These are phyloP conservation scores for Spilogale gracilis DNA, from an alignment of 2,113 vertebrate species.

Conservation along the genomic window DNA sequence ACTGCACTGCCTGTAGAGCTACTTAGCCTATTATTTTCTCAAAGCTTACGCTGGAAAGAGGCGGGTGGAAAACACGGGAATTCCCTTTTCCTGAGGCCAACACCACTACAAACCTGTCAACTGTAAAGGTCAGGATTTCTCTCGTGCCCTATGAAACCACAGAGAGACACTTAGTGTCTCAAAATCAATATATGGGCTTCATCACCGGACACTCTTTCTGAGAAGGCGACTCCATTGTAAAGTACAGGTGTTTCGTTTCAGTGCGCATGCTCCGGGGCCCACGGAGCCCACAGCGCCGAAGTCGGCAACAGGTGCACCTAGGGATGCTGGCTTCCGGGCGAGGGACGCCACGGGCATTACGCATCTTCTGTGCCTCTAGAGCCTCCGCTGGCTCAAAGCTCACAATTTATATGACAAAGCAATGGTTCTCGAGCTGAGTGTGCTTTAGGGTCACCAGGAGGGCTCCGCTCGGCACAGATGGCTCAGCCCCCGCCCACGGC, in stretches of 20 bases:
- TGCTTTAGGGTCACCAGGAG: background rate
- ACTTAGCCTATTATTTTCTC: conserved; percentile 53
- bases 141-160: conserved; percentile 30
- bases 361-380: background rate
- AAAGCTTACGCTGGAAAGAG: conserved; percentile 49
- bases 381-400: background rate
- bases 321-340: accelerated
- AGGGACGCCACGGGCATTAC: background rate
- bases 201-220: conserved; percentile 42
- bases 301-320: accelerated
- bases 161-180: background rate
- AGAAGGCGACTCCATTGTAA: conserved; percentile 20
- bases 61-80: conserved; percentile 42
- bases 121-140: background rate
- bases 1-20: background rate
- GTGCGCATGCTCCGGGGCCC: background rate
- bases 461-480: background rate
- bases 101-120: background rate
- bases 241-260: conserved; percentile 20
- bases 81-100: conserved; percentile 48
- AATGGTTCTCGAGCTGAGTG: background rate
- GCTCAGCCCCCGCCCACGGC: background rate
- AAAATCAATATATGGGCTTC: background rate
- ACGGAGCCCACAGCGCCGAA: background rate
- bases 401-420: background rate